phyloP scores from a whole-genome alignment of 2,888 invertebrate genomes.

The Nasonovia ribisnigri region DNA sequence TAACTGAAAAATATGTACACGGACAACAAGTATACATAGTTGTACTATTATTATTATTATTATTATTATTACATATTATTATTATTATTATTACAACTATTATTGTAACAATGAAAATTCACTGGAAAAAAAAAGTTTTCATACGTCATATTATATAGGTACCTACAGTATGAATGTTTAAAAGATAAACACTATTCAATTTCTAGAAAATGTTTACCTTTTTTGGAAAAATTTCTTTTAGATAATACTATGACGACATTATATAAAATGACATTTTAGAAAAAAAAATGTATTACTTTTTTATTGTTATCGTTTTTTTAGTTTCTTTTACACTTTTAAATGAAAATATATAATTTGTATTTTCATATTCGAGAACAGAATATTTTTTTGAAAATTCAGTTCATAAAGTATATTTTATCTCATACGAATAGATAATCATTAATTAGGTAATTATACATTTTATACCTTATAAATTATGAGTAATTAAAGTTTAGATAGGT shows the following conservation, averaged over 20 bases:
- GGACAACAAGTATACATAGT: neutral
- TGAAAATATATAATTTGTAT: neutral
- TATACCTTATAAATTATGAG: neutral
- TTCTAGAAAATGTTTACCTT: neutral
- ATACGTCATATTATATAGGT: neutral
- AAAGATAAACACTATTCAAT: neutral
- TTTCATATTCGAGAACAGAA: neutral
- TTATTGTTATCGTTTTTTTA: neutral
- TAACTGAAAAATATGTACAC: neutral
- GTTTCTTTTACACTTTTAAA: neutral
- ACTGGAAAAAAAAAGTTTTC: neutral
- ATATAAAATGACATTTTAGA: neutral
- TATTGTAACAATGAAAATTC: neutral
- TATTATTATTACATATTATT: no score
- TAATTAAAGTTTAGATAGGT: neutral
- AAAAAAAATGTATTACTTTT: neutral
- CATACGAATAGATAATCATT: neutral
- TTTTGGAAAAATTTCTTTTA: neutral
- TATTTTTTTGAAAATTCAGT: neutral
- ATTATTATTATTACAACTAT: neutral
- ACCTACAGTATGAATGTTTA: neutral
- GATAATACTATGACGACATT: neutral
- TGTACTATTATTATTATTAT: no score
- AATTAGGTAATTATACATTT: neutral
- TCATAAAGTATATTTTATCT: neutral